Evolutionary conservation across 2,797 vertebrate genomes (phyloP), one percentile per base, ranked within the genome.

Genomic region (Platalea minor): DNA sequence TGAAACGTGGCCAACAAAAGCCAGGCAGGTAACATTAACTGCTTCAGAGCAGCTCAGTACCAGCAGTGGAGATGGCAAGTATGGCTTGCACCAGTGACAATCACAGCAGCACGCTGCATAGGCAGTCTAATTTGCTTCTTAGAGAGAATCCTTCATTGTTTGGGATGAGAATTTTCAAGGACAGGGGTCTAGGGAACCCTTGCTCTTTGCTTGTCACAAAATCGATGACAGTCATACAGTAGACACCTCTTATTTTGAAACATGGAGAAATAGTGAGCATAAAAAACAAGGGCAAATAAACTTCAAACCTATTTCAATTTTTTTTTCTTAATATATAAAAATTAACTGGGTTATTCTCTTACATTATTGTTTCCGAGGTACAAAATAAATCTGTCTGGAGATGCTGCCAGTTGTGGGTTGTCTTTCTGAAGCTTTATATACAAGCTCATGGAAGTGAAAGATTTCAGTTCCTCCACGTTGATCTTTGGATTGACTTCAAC

Each of bases 331-430:
- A 16, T 26, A 56, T 35, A 56, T 57, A 53, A 15, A 78, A 93
- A 48, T 16, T 50, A 81, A 76, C 17, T 39, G 56, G 9, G 5
- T 31, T 63, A 41, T 74, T 80, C 3, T 72, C 99, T 99, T 98
- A 99, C 99, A 3, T 98, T 98, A 98, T 98, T 99, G 98, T 98
- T 98, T 98, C 99, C 99, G 0, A 99, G 98, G 95, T 99, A 99
- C 35, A 99, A 97, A 96, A 99, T 98, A 84, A 99, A 99, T 90
- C 98, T 98, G 95, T 99, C 99, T 31, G 98, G 98, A 48, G 98
- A 98, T 69, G 97, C 97, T 85, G 98, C 95, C 61, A 97, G 97
- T 70, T 99, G 98, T 8, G 98, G 98, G 56, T 98, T 98, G 94
- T 99, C 98, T 48, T 96, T 87, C 12, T 97, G 93, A 92, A 98